Conservation (phyloP, 2,888 invertebrate genomes). For the Cheilosia vulpina region DNA sequence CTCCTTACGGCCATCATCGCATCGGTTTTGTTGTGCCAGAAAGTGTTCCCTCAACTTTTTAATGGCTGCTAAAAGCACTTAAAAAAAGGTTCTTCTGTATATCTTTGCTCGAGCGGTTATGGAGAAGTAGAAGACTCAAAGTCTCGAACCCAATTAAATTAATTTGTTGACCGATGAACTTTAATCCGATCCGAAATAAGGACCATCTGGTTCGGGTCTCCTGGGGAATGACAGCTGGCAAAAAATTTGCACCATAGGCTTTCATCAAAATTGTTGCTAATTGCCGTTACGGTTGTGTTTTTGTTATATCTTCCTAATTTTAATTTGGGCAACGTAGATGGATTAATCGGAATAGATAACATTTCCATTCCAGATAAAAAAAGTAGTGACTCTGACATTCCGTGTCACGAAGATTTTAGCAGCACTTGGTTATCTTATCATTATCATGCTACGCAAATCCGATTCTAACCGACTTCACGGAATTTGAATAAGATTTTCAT, state of each 20-base stretch:
- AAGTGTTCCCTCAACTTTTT: conserved; percentile 65
- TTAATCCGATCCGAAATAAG: conserved; percentile 58
- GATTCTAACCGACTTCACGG: too few relatives aligned
- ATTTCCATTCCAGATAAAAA: too few relatives aligned
- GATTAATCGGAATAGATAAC: too few relatives aligned
- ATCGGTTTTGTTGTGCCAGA: conserved; percentile 32
- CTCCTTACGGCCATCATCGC: conserved; percentile 52
- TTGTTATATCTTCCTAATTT: neutral
- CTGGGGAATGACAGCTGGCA: neutral
- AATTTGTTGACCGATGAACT: conserved; percentile 73
- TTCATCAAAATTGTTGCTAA: conserved; percentile 11
- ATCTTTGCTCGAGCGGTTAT: neutral
- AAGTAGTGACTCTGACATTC: too few relatives aligned
- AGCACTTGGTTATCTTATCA: too few relatives aligned
- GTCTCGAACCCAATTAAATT: conserved; percentile 71
- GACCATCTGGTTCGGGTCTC: conserved; percentile 56
- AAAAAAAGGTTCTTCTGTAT: conserved; percentile 63
- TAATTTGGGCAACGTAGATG: too few relatives aligned
- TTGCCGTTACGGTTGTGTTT: neutral
- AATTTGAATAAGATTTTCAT: too few relatives aligned
- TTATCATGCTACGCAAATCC: too few relatives aligned
- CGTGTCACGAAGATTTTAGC: too few relatives aligned
- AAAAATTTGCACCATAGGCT: neutral
- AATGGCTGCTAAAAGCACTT: conserved; percentile 75
- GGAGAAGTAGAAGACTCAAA: neutral